These are phyloP conservation scores for Agrilus mali DNA, from an alignment of 2,888 invertebrate species.

Conservation along the genomic window DNA sequence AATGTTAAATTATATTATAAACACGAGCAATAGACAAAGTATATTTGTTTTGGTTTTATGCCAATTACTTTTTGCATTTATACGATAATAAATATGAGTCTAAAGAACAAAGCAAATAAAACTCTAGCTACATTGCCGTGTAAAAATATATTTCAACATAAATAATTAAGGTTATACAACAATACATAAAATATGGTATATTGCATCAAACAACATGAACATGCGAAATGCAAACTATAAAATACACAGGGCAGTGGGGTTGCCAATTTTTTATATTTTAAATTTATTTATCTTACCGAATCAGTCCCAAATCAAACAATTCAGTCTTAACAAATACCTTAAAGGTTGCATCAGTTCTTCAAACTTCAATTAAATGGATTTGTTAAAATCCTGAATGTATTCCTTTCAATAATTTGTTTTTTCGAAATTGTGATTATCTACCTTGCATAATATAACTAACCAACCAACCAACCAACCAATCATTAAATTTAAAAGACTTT, in stretches of 20 bases:
- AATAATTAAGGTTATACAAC: constrained; percentile 34
- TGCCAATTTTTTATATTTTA: constrained; percentile 32
- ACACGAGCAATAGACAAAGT: too few relatives aligned
- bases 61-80: not conserved
- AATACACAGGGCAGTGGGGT: constrained; percentile 30
- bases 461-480: too few relatives aligned
- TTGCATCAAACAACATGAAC: constrained; percentile 38
- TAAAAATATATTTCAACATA: constrained; percentile 39
- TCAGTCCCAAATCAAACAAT: constrained; percentile 31
- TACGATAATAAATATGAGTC: constrained; percentile 3
- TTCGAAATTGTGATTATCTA: too few relatives aligned
- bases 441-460: too few relatives aligned
- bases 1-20: too few relatives aligned
- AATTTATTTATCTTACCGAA: constrained; percentile 20
- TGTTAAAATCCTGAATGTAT: too few relatives aligned
- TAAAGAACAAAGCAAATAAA: constrained; percentile 31
- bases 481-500: too few relatives aligned
- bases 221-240: constrained; percentile 35
- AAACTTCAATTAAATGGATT: too few relatives aligned
- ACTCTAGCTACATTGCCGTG: constrained; percentile 36
- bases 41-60: constrained; percentile 1
- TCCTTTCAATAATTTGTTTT: too few relatives aligned
- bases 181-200: constrained; percentile 38
- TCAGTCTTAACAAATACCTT: constrained; percentile 21
- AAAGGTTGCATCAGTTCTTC: constrained; percentile 10